Evolutionary conservation across 2,797 vertebrate genomes (phyloP).

Genomic region (Decapterus maruadsi): DNA sequence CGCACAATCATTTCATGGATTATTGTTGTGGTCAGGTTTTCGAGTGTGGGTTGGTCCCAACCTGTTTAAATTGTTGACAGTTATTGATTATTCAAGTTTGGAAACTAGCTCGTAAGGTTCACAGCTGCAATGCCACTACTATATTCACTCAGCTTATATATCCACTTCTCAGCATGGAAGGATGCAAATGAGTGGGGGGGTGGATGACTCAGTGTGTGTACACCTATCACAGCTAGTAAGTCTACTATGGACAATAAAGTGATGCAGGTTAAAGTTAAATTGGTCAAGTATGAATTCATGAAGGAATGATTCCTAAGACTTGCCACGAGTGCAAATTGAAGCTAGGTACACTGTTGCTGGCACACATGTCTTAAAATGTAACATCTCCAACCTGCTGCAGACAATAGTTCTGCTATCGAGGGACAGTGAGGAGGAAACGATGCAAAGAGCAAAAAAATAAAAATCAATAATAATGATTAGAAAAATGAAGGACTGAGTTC

Average conservation of each 20-base stretch:
- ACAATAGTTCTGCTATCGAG: constrained; percentile 13
- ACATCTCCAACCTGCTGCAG: constrained; percentile 33
- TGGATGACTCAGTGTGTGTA: constrained; percentile 26
- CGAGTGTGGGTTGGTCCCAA: constrained; percentile 20
- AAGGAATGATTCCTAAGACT: constrained; percentile 49
- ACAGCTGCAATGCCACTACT: constrained; percentile 20
- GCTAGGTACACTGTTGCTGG: constrained; percentile 25
- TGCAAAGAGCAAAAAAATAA: not conserved
- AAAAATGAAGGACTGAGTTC: constrained; percentile 29
- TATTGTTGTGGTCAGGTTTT: constrained; percentile 7
- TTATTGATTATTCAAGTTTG: constrained; percentile 15
- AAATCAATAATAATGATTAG: constrained; percentile 9
- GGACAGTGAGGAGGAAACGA: constrained; percentile 31
- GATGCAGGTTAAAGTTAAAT: constrained; percentile 42
- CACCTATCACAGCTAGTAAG: constrained; percentile 24
- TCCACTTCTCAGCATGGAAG: constrained; percentile 32
- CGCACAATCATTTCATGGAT: constrained; percentile 6
- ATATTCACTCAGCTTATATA: constrained; percentile 22
- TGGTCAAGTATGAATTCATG: constrained; percentile 27
- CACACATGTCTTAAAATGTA: constrained; percentile 30
- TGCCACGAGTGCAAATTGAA: constrained; percentile 24
- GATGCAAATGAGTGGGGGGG: constrained; percentile 13
- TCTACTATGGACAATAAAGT: constrained; percentile 28
- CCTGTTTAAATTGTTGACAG: constrained; percentile 2
- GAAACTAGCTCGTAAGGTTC: not conserved